These are phyloP conservation scores for Ophonus ardosiacus DNA, from an alignment of 2,888 invertebrate species.

Conservation along the genomic window DNA sequence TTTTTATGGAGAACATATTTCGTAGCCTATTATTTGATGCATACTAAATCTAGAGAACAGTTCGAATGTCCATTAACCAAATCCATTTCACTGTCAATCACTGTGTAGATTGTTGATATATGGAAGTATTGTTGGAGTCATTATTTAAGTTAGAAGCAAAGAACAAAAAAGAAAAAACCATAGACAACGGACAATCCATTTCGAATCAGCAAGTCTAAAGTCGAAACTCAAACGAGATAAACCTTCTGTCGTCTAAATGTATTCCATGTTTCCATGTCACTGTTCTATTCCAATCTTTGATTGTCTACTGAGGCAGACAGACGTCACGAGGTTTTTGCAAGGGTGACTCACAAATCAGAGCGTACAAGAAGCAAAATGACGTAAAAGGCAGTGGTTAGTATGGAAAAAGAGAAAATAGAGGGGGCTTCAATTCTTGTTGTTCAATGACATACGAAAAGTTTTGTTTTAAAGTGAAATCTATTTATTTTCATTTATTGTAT, in stretches of 20 bases:
- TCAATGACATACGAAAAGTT: too few species aligned
- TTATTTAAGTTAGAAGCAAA: constrained; percentile 33
- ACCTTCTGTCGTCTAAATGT: not conserved
- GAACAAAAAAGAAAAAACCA: constrained; percentile 40
- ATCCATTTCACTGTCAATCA: not conserved
- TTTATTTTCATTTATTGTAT: too few species aligned
- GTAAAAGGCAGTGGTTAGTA: not conserved
- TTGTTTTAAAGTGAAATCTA: too few species aligned
- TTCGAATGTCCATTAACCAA: too few species aligned
- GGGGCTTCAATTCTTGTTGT: too few species aligned
- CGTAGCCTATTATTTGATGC: not conserved
- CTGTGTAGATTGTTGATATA: constrained; percentile 2
- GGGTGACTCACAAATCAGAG: constrained; percentile 30
- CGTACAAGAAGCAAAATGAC: not conserved
- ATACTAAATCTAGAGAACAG: too few species aligned
- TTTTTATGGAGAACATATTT: not conserved
- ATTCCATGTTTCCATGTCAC: constrained; percentile 3
- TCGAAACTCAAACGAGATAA: not conserved
- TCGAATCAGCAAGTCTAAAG: not conserved
- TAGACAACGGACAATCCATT: constrained; percentile 1
- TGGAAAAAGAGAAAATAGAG: not conserved
- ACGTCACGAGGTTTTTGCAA: constrained; percentile 9
- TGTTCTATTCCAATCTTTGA: not conserved
- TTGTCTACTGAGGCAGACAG: constrained; percentile 26
- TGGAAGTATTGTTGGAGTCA: constrained; percentile 43